phyloP scores from a whole-genome alignment of 2,113 vertebrate species.

The Proterorhinus semilunaris region DNA sequence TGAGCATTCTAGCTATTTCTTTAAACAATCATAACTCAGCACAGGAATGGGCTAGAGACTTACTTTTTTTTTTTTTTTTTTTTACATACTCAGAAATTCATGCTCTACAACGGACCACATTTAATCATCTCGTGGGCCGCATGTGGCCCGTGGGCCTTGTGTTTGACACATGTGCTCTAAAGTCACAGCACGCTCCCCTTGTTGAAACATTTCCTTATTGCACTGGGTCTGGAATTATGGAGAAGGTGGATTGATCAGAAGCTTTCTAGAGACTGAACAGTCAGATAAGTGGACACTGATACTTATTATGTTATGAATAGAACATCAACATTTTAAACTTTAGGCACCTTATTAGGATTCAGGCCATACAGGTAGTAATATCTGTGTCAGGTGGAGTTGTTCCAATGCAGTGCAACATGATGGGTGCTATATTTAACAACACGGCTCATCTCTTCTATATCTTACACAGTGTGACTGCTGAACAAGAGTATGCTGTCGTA shows the following conservation, averaged over 20 bases:
- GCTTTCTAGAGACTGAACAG: background rate
- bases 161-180: too few species aligned
- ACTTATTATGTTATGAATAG: conserved; percentile 1
- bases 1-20: too few species aligned
- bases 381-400: background rate
- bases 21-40: too few species aligned
- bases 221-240: background rate
- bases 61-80: too few species aligned
- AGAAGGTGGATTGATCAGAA: background rate
- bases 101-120: too few species aligned
- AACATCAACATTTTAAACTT: background rate
- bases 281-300: background rate
- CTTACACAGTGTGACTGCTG: background rate
- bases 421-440: background rate
- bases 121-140: too few species aligned
- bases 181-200: too few species aligned
- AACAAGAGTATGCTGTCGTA: background rate
- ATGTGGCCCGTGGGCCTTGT: too few species aligned
- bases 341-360: background rate
- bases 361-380: background rate
- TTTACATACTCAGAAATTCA: too few species aligned
- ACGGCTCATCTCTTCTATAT: background rate
- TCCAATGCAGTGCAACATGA: background rate
- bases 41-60: too few species aligned
- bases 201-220: background rate